Conservation (phyloP, 2,888 invertebrate species). For the Dicyrtoma fusca region DNA sequence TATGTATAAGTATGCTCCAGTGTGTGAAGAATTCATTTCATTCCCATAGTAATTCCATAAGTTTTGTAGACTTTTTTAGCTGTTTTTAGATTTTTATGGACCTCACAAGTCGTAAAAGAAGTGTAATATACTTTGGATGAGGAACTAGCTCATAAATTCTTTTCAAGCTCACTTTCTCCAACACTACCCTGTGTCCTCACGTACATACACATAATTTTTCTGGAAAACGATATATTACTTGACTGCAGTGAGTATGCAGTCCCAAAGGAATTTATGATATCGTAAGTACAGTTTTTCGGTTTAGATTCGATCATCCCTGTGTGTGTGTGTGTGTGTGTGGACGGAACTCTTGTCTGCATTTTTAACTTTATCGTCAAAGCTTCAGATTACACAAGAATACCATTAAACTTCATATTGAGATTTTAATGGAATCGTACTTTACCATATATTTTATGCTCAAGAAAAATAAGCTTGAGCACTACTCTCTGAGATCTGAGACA, state of each 20-base stretch:
- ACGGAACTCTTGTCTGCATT: constrained; percentile 5
- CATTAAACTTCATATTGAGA: constrained; percentile 12
- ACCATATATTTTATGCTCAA: constrained; percentile 25
- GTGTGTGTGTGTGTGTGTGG: too few species aligned
- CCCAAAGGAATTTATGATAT: not conserved
- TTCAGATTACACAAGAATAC: constrained; percentile 7
- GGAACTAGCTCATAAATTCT: constrained; percentile 33
- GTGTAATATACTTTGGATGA: constrained; percentile 29
- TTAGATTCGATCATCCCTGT: constrained; percentile 16
- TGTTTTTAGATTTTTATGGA: constrained; percentile 18
- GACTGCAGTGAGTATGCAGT: not conserved
- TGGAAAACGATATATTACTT: not conserved
- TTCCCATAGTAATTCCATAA: constrained; percentile 23
- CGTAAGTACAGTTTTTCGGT: constrained; percentile 6
- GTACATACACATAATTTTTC: not conserved
- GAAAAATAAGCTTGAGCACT: constrained; percentile 10
- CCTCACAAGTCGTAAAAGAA: constrained; percentile 25
- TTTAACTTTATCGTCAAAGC: constrained; percentile 14
- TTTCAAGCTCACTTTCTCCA: constrained; percentile 19
- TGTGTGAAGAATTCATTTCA: constrained; percentile 21
- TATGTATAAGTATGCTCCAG: not conserved
- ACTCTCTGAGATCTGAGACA: not conserved
- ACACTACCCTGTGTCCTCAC: not conserved
- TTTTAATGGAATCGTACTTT: constrained; percentile 27
- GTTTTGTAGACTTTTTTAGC: constrained; percentile 27